A percentile compares a stretch with the other conserved stretches of the same genome.
These are phyloP conservation scores for Mystacornis crossleyi DNA, from an alignment of 2,113 vertebrate species.

Conservation along the genomic window DNA sequence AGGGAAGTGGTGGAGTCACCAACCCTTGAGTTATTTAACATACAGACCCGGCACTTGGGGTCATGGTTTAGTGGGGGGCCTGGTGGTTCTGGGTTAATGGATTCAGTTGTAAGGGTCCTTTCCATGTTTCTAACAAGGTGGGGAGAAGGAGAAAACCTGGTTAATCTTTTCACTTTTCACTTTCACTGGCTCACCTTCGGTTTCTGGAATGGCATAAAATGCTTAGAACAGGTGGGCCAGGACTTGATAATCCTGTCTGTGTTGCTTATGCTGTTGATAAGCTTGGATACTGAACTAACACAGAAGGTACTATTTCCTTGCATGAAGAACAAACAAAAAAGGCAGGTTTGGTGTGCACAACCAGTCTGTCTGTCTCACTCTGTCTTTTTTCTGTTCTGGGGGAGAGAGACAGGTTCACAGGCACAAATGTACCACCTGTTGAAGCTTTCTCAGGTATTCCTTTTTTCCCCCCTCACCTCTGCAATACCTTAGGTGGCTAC, in stretches of 20 bases:
- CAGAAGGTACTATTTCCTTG: background rate
- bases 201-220: background rate
- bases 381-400: background rate
- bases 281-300: background rate
- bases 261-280: background rate
- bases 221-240: accelerated
- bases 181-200: background rate
- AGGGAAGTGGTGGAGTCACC: background rate
- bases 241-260: background rate
- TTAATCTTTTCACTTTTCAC: background rate
- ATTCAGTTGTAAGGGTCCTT: background rate
- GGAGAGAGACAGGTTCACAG: background rate
- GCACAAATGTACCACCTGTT: background rate
- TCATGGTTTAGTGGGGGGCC: background rate
- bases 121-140: background rate
- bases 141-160: background rate
- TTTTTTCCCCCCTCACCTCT: background rate
- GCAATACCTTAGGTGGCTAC: background rate
- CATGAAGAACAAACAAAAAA: background rate
- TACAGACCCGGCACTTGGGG: background rate
- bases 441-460: background rate
- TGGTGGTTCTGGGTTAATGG: background rate
- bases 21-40: background rate
- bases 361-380: background rate
- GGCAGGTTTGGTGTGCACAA: background rate